A percentile compares a stretch with the other conserved stretches of the same genome.
Evolutionary conservation across 2,113 vertebrate species (phyloP).

Genomic region (Pseudorhombus dupliciocellatus): DNA sequence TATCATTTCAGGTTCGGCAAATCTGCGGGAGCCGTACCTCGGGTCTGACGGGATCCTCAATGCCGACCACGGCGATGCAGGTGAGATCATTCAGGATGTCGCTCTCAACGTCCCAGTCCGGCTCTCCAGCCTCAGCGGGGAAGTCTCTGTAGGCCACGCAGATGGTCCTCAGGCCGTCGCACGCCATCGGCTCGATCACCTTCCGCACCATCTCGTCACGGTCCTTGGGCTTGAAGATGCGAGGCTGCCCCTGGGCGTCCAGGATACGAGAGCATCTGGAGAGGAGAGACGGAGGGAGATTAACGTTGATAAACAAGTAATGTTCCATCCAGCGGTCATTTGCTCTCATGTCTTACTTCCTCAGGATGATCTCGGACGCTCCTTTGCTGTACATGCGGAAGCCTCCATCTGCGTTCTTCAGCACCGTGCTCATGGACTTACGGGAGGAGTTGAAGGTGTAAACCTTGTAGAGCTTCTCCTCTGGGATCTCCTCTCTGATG

Average conservation of each 20-base stretch:
- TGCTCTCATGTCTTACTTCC: conserved; percentile 85
- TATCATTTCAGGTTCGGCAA: background rate
- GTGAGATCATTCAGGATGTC: conserved; percentile 91
- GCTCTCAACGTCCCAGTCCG: conserved; percentile 89
- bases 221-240: conserved; percentile 89
- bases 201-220: conserved; percentile 92
- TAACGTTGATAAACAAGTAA: background rate
- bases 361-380: conserved; percentile 94
- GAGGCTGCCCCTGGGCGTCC: conserved; percentile 83
- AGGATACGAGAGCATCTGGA: conserved; percentile 90
- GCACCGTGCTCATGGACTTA: conserved; percentile 97
- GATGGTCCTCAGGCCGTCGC: conserved; percentile 92
- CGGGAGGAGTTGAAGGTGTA: conserved; percentile 98
- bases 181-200: conserved; percentile 97
- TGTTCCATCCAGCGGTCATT: background rate
- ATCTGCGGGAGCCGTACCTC: conserved; percentile 81
- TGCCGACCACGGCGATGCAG: conserved; percentile 92
- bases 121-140: conserved; percentile 77
- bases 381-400: conserved; percentile 99
- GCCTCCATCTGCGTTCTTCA: conserved; percentile 83
- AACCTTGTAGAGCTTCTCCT: conserved; percentile 95
- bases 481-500: conserved; percentile 90
- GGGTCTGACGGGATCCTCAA: conserved; percentile 94
- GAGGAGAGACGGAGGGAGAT: background rate
- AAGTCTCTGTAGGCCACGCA: conserved; percentile 94